These are phyloP conservation scores for Microplitis mediator DNA, from an alignment of 1,140 invertebrate species.

Conservation along the genomic window DNA sequence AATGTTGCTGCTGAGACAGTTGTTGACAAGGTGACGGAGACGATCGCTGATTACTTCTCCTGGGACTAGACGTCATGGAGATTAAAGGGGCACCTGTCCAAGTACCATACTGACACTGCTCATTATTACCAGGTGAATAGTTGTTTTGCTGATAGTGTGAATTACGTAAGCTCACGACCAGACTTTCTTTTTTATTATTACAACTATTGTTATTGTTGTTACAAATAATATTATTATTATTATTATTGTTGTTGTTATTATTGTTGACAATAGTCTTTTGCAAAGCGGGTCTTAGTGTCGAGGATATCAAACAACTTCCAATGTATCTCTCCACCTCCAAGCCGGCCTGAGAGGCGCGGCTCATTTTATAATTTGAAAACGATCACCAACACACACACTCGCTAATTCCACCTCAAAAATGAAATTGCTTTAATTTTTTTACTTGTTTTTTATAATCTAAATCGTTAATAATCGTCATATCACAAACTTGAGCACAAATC, in stretches of 20 bases:
- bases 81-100: conserved; percentile 76
- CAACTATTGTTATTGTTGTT: too few relatives aligned
- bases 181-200: too few relatives aligned
- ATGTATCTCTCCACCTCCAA: conserved; percentile 72
- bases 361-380: conserved; percentile 58
- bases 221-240: too few relatives aligned
- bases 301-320: conserved; percentile 69
- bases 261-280: conserved; percentile 50
- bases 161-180: conserved; percentile 10
- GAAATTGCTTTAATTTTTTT: not conserved
- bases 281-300: conserved; percentile 42
- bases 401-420: not conserved
- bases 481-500: not conserved
- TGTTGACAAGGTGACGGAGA: conserved; percentile 37
- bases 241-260: not conserved
- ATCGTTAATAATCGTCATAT: too few relatives aligned
- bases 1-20: conserved; percentile 37
- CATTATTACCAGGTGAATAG: conserved; percentile 33
- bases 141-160: conserved; percentile 28
- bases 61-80: conserved; percentile 62
- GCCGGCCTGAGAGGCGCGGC: conserved; percentile 66
- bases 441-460: not conserved
- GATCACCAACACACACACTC: not conserved
- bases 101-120: conserved; percentile 52
- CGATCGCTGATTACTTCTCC: conserved; percentile 57